These are phyloP conservation scores for Caenorhabditis zanzibari DNA, from an alignment of 2,888 invertebrate genomes.

Conservation along the genomic window DNA sequence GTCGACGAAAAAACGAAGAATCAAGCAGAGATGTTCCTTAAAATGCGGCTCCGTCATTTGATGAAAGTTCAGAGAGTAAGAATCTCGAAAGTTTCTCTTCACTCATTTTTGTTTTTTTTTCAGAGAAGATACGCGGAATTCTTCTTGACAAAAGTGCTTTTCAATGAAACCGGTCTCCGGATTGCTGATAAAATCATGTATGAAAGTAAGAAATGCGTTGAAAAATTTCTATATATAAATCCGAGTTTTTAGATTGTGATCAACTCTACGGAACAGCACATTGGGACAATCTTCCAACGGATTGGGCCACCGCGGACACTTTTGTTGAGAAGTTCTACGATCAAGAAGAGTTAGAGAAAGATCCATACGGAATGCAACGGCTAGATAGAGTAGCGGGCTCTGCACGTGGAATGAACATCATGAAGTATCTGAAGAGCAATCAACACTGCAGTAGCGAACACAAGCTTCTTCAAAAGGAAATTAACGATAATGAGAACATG, in stretches of 20 bases:
- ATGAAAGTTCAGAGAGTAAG: slow-evolving; percentile 32
- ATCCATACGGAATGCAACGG: slow-evolving; percentile 14
- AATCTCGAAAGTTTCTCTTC: neutral
- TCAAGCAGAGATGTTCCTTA: slow-evolving; percentile 9
- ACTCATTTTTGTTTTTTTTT: slow-evolving; percentile 12
- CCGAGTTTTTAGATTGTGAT: slow-evolving; percentile 1
- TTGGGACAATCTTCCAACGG: neutral
- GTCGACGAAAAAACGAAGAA: slow-evolving; percentile 30
- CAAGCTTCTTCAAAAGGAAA: neutral
- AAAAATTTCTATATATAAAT: neutral
- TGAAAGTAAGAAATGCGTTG: slow-evolving; percentile 5
- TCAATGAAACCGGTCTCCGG: slow-evolving; percentile 45
- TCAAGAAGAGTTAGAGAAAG: neutral
- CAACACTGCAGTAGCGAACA: neutral
- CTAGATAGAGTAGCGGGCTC: slow-evolving; percentile 43
- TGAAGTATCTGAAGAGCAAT: neutral
- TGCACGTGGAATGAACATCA: slow-evolving; percentile 52
- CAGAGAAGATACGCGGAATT: slow-evolving; percentile 48
- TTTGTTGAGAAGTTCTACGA: slow-evolving; percentile 31
- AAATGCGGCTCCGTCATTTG: neutral
- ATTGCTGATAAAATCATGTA: slow-evolving; percentile 51
- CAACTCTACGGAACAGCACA: slow-evolving; percentile 21
- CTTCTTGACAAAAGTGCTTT: slow-evolving; percentile 42
- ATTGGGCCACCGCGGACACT: slow-evolving; percentile 13
- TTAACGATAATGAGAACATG: neutral